Evolutionary conservation across 2,888 invertebrate species (phyloP).

Genomic region (Ectemnius lituratus): DNA sequence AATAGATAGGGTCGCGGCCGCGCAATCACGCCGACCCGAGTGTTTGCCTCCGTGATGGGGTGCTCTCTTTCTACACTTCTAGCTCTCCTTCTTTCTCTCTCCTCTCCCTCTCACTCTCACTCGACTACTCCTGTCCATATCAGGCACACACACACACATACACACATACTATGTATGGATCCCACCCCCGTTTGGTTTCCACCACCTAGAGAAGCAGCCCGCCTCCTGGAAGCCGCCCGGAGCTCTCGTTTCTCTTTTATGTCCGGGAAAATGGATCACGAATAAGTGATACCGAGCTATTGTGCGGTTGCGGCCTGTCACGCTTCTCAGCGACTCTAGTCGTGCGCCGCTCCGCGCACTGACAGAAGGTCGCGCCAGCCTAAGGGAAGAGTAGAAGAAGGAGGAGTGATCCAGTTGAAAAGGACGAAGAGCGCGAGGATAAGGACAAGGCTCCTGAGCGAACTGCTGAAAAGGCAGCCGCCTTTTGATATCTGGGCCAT

Average conservation of each 20-base stretch:
- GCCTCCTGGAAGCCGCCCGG: slow-evolving; percentile 49
- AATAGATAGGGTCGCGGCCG: slow-evolving; percentile 76
- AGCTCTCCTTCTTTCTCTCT: slow-evolving; percentile 27
- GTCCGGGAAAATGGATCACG: slow-evolving; percentile 70
- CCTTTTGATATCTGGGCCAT: slow-evolving; percentile 56
- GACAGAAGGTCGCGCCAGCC: no score
- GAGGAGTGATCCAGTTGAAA: slow-evolving; percentile 17
- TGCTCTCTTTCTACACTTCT: slow-evolving; percentile 27
- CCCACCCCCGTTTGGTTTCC: slow-evolving; percentile 41
- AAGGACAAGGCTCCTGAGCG: slow-evolving; percentile 32
- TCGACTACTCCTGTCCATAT: slow-evolving; percentile 29
- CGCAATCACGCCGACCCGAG: slow-evolving; percentile 75
- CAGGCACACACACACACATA: slow-evolving; percentile 2
- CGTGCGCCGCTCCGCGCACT: no score
- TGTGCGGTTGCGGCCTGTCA: slow-evolving; percentile 55
- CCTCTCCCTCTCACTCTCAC: slow-evolving; percentile 46
- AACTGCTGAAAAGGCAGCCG: slow-evolving; percentile 23
- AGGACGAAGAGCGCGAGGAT: slow-evolving; percentile 40
- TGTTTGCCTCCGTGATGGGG: slow-evolving; percentile 77
- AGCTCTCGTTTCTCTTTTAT: slow-evolving; percentile 65
- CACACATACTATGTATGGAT: slow-evolving; percentile 11
- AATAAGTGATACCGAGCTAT: slow-evolving; percentile 74
- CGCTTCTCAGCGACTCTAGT: neutral
- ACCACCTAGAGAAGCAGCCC: slow-evolving; percentile 40
- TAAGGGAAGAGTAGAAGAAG: neutral